These are phyloP conservation scores for Melanostigma gelatinosum DNA, from an alignment of 2,113 vertebrate genomes.

Conservation along the genomic window DNA sequence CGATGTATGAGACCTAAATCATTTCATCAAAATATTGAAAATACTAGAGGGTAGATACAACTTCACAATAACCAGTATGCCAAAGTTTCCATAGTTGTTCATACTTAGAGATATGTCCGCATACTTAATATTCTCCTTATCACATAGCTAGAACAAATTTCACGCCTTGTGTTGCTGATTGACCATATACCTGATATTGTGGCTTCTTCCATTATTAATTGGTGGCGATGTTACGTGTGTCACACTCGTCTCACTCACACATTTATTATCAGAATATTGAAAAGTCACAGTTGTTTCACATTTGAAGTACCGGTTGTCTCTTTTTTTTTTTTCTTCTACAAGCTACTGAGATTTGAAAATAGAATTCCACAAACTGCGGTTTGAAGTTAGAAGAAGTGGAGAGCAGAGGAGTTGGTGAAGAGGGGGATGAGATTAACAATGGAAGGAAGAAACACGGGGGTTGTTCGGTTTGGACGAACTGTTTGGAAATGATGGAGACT, in stretches of 20 bases:
- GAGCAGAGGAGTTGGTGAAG: constrained; percentile 6
- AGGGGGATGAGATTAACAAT: constrained; percentile 12
- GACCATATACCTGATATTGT: neutral
- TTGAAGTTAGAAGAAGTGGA: constrained; percentile 5
- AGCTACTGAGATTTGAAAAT: constrained; percentile 9
- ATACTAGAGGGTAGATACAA: neutral
- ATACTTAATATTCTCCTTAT: neutral
- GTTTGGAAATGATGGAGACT: constrained; percentile 24
- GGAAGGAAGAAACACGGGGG: neutral
- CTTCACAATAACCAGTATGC: neutral
- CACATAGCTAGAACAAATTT: neutral
- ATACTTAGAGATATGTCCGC: neutral
- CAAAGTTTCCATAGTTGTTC: neutral
- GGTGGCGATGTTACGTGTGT: neutral
- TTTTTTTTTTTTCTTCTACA: constrained; percentile 1
- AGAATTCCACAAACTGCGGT: neutral
- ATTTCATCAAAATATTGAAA: neutral
- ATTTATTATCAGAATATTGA: constrained; percentile 20
- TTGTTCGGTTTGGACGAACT: neutral
- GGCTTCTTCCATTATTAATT: neutral
- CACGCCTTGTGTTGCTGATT: neutral
- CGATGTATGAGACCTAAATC: neutral
- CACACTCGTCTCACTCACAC: neutral
- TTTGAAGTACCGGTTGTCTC: neutral
- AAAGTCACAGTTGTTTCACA: constrained; percentile 13